Evolutionary conservation across 2,888 invertebrate genomes (phyloP), one percentile per base, ranked within the genome.

Genomic region (Drosophila meridionalis): DNA sequence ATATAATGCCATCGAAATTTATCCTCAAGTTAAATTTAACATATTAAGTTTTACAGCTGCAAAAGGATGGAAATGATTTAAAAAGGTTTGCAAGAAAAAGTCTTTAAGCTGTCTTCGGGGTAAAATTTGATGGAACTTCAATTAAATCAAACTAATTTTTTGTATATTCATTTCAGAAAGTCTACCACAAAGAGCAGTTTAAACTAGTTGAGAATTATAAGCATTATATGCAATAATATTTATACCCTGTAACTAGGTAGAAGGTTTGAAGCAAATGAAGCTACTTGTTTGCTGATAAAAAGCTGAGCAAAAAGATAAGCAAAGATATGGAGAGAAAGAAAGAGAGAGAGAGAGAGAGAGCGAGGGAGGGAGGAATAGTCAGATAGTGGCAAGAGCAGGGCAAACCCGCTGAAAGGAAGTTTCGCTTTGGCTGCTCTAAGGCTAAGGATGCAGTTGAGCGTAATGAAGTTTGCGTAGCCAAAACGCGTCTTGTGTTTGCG

Each of bases 391-490:
- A 20, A 20, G 20, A 20, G 20, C 20, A 20, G 20, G 20, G 20
- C 20, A 20, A 20, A 20, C 20, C 20, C 20, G 20, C 20, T 20
- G 56, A 30, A 34, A n/a, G 12, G 34, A 45, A 40, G 20, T 62
- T 62, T 26, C 12, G 36, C 34, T 56, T 62, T 14, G 32, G n/a
- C 55, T 12, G 28, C n/a, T 32, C 7, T 12, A 34, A 52, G 52
- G 61, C 42, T 60, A 70, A 57, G 42, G 66, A 67, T 67, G 63
- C 75, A 48, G 43, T 58, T 61, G 57, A 78, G 77, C 78, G 66
- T 70, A 47, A 74, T 58, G 53, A 60, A 61, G 42, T 66, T 48
- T 65, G 53, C 45, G 52, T 40, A 30, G 60, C 32, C 40, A 52
- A 52, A 56, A 40, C 50, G 45, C 45, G n/a, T 56, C 55, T 63